Conservation (phyloP, 2,797 vertebrate genomes). For the Vespertilio murinus region DNA sequence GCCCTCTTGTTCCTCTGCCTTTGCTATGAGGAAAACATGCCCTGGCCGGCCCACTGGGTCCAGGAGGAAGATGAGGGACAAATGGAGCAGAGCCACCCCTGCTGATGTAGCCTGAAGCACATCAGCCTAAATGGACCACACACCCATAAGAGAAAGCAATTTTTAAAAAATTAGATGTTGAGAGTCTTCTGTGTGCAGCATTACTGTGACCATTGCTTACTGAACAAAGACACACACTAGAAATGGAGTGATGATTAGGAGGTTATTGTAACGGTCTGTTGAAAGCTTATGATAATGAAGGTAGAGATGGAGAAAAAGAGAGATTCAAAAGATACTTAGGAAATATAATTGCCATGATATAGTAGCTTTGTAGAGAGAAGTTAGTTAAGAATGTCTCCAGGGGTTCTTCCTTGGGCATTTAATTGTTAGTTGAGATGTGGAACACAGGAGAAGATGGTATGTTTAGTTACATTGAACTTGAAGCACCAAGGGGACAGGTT, state of each 20-base stretch:
- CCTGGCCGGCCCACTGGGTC: neutral
- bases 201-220: neutral
- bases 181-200: neutral
- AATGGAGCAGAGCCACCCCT: slow-evolving; percentile 5
- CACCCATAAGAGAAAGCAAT: neutral
- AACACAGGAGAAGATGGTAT: neutral
- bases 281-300: neutral
- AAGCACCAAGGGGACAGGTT: neutral
- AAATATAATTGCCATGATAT: neutral
- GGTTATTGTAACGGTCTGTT: neutral
- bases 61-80: neutral
- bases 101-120: slow-evolving; percentile 29
- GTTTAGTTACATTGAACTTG: neutral
- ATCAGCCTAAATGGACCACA: neutral
- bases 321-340: neutral
- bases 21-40: neutral
- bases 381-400: neutral
- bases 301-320: neutral
- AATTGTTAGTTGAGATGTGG: neutral
- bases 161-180: neutral
- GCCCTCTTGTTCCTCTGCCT: neutral
- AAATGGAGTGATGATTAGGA: neutral
- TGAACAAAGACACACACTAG: neutral
- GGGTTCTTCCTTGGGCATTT: neutral
- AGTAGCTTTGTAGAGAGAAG: neutral